A percentile compares a stretch with the other conserved stretches of the same genome.
phyloP scores from a whole-genome alignment of 2,888 invertebrate genomes.

The Iphiclides podalirius region DNA sequence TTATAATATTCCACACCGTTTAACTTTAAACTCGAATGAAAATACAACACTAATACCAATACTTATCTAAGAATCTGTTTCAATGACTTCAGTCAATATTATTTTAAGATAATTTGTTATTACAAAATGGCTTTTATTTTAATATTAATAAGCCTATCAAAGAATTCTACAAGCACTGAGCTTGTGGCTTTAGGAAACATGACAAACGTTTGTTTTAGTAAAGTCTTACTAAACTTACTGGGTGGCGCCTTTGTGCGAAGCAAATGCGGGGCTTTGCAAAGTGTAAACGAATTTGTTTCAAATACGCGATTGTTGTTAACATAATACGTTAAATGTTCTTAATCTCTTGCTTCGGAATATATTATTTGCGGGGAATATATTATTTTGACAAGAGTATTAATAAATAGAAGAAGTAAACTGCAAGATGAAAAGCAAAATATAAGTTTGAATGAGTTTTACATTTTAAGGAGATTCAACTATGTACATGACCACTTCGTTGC shows the following conservation, averaged over 20 bases:
- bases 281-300: background rate
- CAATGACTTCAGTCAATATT: background rate
- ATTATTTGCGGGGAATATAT: too few relatives aligned
- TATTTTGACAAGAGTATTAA: too few relatives aligned
- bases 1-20: too few relatives aligned
- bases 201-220: conserved; percentile 11
- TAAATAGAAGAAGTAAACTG: too few relatives aligned
- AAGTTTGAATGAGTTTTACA: too few relatives aligned
- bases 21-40: too few relatives aligned
- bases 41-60: too few relatives aligned
- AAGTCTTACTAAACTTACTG: conserved; percentile 4
- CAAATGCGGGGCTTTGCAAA: conserved; percentile 2
- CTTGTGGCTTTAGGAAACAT: conserved; percentile 10
- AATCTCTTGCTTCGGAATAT: too few relatives aligned
- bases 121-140: conserved; percentile 1
- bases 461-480: too few relatives aligned
- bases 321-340: too few relatives aligned
- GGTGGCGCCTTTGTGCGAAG: conserved; percentile 1
- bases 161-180: conserved; percentile 5
- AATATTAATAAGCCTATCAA: conserved; percentile 4
- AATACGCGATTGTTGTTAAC: background rate
- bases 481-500: too few relatives aligned
- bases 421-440: too few relatives aligned
- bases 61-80: background rate
- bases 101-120: background rate